phyloP scores from a whole-genome alignment of 2,797 vertebrate species.

The Okamejei kenojei region DNA sequence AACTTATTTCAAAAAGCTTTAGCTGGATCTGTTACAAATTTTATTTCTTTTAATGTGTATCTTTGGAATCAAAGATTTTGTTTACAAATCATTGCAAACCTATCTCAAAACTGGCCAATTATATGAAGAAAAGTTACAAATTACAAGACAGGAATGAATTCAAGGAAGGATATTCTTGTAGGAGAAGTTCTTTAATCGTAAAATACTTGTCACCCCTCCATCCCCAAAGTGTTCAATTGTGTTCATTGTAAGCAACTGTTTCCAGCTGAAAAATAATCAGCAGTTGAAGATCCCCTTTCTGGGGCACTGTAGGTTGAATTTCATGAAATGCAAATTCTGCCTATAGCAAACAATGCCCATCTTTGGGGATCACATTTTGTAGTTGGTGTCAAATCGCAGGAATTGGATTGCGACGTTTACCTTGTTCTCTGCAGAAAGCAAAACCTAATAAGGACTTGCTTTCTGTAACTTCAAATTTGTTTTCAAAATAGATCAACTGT shows the following conservation, averaged over 20 bases:
- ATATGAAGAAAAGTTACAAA: neutral
- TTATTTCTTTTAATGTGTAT: neutral
- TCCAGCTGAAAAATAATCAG: slow-evolving; percentile 13
- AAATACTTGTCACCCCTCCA: neutral
- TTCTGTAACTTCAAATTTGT: neutral
- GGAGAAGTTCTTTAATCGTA: slow-evolving; percentile 1
- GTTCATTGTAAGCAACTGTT: neutral
- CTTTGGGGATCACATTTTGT: neutral
- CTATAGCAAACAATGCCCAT: neutral
- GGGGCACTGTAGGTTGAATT: neutral
- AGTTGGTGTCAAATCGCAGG: neutral
- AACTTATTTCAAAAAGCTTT: neutral
- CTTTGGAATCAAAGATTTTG: neutral
- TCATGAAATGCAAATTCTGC: too few species aligned
- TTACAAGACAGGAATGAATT: slow-evolving; percentile 30
- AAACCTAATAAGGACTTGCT: neutral
- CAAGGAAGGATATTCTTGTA: neutral
- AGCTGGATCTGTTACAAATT: neutral
- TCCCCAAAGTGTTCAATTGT: neutral
- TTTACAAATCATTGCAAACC: slow-evolving; percentile 27
- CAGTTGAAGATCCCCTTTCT: neutral
- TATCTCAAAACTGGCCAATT: slow-evolving; percentile 28
- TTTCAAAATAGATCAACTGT: slow-evolving; percentile 2
- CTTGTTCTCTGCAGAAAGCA: slow-evolving; percentile 5
- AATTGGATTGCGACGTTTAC: neutral